Evolutionary conservation across 1,140 invertebrate species (phyloP).

Genomic region (Drosophila lowei): DNA sequence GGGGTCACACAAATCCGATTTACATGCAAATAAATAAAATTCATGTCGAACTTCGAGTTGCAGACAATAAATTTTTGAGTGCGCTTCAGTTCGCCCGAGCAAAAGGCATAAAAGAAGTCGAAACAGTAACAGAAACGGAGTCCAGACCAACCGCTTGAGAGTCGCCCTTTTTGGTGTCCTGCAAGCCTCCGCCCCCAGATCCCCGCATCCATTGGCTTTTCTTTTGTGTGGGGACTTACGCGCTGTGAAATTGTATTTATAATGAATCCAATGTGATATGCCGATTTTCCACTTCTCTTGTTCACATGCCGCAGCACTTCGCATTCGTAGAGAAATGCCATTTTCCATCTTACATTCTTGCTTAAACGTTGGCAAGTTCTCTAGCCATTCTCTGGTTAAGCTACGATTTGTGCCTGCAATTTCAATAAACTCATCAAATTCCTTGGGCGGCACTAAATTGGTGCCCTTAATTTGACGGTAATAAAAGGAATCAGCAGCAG

Average conservation of each 20-base stretch:
- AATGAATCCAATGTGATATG: conserved; percentile 75
- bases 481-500: conserved; percentile 34
- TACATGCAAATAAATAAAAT: conserved; percentile 82
- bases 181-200: background rate
- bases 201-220: conserved; percentile 1
- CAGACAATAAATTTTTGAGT: conserved; percentile 81
- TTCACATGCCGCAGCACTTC: conserved; percentile 26
- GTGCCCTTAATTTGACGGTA: conserved; percentile 57
- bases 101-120: conserved; percentile 27
- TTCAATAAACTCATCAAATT: conserved; percentile 70
- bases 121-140: conserved; percentile 22
- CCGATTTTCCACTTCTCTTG: conserved; percentile 58
- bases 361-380: no score
- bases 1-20: conserved; percentile 81
- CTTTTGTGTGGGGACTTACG: conserved; percentile 39
- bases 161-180: conserved; percentile 35
- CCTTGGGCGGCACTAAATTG: conserved; percentile 34
- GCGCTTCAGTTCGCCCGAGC: conserved; percentile 57
- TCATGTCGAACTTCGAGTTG: conserved; percentile 80
- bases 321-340: conserved; percentile 27
- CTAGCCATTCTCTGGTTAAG: no score
- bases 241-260: conserved; percentile 78
- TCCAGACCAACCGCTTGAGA: conserved; percentile 42
- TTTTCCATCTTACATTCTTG: no score
- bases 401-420: conserved; percentile 47